A percentile compares a stretch with the other conserved stretches of the same genome.
Conservation (phyloP, 2,888 invertebrate species). For the Phyllotreta cruciferae region DNA sequence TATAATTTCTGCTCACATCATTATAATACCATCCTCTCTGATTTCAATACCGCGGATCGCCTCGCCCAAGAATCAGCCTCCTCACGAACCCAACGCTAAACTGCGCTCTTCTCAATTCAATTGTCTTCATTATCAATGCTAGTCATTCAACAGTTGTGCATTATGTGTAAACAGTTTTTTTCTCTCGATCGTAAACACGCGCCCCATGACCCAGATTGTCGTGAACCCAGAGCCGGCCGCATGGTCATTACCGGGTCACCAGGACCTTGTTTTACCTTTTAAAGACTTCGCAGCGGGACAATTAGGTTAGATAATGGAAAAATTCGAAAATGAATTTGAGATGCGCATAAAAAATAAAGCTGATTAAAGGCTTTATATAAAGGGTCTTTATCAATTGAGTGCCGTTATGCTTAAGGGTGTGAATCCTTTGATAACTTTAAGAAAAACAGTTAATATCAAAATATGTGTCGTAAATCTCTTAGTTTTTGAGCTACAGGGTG, state of each 20-base stretch:
- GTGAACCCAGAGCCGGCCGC: constrained; percentile 25
- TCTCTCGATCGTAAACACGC: constrained; percentile 23
- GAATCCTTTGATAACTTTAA: too few relatives aligned
- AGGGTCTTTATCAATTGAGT: too few relatives aligned
- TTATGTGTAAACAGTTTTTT: constrained; percentile 26
- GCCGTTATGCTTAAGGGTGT: too few relatives aligned
- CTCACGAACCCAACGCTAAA: constrained; percentile 13
- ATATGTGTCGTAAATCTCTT: too few relatives aligned
- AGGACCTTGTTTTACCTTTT: constrained; percentile 27
- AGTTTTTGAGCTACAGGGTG: too few relatives aligned
- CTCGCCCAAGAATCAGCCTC: constrained; percentile 18
- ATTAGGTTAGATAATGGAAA: too few relatives aligned
- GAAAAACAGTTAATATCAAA: too few relatives aligned
- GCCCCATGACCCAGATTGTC: constrained; percentile 32
- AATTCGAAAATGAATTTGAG: too few relatives aligned
- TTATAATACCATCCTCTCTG: too few relatives aligned
- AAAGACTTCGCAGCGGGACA: neutral
- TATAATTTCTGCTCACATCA: too few relatives aligned
- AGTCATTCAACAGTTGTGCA: constrained; percentile 28
- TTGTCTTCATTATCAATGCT: constrained; percentile 21
- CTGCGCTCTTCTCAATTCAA: constrained; percentile 14
- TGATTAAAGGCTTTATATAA: too few relatives aligned
- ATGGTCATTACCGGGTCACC: constrained; percentile 28
- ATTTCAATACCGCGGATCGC: constrained; percentile 4
- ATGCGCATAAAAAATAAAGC: too few relatives aligned